phyloP scores from a whole-genome alignment of 35 echinoderm and acorn worm species.

The Nesometra sesokonis region DNA sequence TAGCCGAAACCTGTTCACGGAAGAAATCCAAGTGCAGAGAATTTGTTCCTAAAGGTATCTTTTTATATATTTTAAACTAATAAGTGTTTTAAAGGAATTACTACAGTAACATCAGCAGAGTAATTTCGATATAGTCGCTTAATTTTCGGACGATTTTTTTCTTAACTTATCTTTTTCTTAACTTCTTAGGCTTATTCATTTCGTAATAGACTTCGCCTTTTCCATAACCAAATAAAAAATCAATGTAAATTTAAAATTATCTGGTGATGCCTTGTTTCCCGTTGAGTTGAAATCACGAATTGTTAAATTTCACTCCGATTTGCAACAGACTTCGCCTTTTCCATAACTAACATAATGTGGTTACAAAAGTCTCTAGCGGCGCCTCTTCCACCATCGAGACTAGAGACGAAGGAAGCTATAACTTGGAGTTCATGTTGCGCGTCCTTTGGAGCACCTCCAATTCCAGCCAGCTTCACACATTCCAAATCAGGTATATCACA shows the following conservation, averaged over 20 bases:
- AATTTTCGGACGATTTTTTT: no score
- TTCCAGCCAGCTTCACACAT: neutral
- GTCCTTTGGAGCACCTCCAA: neutral
- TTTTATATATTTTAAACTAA: no score
- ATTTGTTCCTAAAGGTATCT: no score
- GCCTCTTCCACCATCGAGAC: neutral
- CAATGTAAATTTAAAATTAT: slow-evolving; percentile 6
- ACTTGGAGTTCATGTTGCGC: neutral
- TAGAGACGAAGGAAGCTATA: neutral
- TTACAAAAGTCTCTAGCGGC: slow-evolving; percentile 19
- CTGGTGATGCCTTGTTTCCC: neutral
- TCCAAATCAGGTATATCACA: slow-evolving; percentile 1
- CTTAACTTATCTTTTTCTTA: no score
- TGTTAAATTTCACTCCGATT: neutral
- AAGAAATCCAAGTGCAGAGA: no score
- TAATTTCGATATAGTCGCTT: no score
- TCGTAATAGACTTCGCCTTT: neutral
- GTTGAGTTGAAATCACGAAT: no score
- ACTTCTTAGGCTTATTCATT: no score
- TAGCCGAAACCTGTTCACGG: no score
- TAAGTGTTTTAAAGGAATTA: no score
- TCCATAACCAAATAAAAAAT: neutral
- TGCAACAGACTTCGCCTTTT: neutral
- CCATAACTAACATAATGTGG: neutral
- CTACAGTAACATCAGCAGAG: no score